These are phyloP conservation scores for Nebria brevicollis DNA, from an alignment of 2,888 invertebrate genomes.

Conservation along the genomic window DNA sequence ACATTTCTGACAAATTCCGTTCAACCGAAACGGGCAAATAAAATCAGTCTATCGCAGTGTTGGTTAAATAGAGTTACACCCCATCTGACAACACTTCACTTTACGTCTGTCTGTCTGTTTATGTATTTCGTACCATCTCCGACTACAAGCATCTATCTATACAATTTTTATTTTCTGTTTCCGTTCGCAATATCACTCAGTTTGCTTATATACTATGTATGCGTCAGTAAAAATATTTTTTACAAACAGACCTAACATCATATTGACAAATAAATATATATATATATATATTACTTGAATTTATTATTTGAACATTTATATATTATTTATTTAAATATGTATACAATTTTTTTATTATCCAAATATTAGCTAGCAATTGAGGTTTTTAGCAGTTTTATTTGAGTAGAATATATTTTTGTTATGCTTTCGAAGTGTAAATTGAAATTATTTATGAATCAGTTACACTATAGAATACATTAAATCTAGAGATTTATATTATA, in stretches of 20 bases:
- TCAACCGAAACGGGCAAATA: not conserved
- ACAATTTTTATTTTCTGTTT: constrained; percentile 1
- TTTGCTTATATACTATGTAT: not conserved
- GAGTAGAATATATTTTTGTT: not conserved
- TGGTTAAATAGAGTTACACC: not conserved
- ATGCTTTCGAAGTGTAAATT: not conserved
- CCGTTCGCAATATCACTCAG: not conserved
- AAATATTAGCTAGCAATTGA: too few species aligned
- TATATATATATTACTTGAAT: too few species aligned
- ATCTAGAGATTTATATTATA: not conserved
- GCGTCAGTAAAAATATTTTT: not conserved
- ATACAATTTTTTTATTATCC: too few species aligned
- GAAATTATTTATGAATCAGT: not conserved
- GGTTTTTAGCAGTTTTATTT: too few species aligned
- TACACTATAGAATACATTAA: not conserved
- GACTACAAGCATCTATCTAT: not conserved
- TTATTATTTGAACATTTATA: too few species aligned
- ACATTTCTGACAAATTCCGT: not conserved
- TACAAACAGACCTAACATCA: too few species aligned
- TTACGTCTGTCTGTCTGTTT: not conserved
- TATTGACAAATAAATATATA: too few species aligned
- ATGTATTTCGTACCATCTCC: not conserved
- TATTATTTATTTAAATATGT: too few species aligned
- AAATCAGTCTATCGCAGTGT: not conserved
- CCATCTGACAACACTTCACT: constrained; percentile 1